A percentile compares a stretch with the other conserved stretches of the same genome.
Evolutionary conservation across 2,113 vertebrate species (phyloP).

Genomic region (Phocoena phocoena): DNA sequence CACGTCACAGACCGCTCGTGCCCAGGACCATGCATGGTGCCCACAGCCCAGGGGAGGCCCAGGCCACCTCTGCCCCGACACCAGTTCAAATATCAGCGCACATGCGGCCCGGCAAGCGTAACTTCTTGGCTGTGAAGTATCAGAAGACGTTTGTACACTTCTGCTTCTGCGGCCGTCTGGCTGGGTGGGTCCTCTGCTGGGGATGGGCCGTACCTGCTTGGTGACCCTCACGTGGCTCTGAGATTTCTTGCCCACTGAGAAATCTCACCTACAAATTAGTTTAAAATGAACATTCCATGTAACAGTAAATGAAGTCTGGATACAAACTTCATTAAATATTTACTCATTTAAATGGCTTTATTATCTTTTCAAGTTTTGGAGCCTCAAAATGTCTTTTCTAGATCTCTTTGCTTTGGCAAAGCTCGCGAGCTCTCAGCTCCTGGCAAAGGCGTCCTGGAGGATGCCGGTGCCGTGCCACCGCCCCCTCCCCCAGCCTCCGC

Average conservation of each 20-base stretch:
- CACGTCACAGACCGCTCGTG: accelerated
- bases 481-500: not conserved
- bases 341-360: not conserved
- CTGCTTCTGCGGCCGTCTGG: not conserved
- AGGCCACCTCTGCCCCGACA: too few species aligned
- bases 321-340: not conserved
- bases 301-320: not conserved
- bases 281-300: not conserved
- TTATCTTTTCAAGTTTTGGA: not conserved
- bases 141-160: not conserved
- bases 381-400: not conserved
- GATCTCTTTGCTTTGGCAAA: not conserved
- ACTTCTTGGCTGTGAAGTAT: accelerated
- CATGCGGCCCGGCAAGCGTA: accelerated
- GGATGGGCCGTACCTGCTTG: accelerated
- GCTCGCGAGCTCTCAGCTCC: not conserved
- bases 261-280: not conserved
- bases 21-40: not conserved
- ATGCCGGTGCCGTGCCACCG: accelerated
- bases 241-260: too few species aligned
- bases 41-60: accelerated
- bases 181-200: too few species aligned
- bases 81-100: not conserved
- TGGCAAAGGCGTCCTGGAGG: not conserved
- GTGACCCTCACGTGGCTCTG: not conserved